These are phyloP conservation scores for Macropus fuliginosus DNA, from an alignment of 2,797 vertebrate genomes.

Conservation along the genomic window DNA sequence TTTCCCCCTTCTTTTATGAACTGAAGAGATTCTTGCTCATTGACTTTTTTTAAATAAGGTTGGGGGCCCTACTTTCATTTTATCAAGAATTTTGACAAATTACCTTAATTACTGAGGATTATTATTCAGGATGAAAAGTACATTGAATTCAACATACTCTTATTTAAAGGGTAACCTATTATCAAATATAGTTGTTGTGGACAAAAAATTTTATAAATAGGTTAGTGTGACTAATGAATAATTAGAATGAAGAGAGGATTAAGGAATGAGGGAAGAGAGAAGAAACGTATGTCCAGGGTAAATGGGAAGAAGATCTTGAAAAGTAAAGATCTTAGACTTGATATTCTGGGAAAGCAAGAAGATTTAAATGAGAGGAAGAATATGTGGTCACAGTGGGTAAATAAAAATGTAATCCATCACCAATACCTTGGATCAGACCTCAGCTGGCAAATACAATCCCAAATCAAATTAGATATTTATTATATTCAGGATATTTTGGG, in stretches of 20 bases:
- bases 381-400: neutral
- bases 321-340: neutral
- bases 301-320: neutral
- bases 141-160: neutral
- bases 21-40: neutral
- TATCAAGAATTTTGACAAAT: neutral
- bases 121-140: slow-evolving; percentile 7
- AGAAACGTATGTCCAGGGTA: neutral
- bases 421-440: neutral
- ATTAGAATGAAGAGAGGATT: neutral
- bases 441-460: neutral
- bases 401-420: slow-evolving; percentile 1
- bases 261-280: neutral
- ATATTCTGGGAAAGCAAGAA: neutral
- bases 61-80: neutral
- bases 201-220: slow-evolving; percentile 16
- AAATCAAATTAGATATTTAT: neutral
- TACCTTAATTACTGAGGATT: neutral
- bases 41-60: neutral
- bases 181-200: slow-evolving; percentile 23
- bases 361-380: neutral
- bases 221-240: slow-evolving; percentile 16
- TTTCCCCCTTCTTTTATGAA: neutral
- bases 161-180: neutral
- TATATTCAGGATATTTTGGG: neutral